Conservation (phyloP, 2,797 vertebrate species). For the Rhinoraja longicauda region DNA sequence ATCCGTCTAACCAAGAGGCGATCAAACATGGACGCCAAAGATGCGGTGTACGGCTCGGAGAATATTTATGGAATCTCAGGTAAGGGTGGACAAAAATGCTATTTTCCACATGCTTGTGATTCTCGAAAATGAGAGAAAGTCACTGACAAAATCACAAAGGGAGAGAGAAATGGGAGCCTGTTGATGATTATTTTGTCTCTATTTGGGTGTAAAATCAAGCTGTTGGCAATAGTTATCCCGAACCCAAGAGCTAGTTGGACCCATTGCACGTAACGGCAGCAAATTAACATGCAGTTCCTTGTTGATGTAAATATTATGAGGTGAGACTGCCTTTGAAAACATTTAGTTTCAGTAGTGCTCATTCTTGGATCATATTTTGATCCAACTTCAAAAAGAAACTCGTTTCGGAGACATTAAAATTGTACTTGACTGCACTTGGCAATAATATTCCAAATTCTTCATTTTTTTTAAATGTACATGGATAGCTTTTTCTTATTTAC, state of each 20-base stretch:
- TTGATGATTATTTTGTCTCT: background rate
- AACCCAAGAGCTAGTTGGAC: background rate
- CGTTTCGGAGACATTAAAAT: background rate
- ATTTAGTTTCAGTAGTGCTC: background rate
- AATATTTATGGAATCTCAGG: slow-evolving; percentile 73
- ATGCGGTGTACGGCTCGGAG: slow-evolving; percentile 55
- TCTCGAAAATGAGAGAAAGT: background rate
- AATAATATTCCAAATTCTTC: background rate
- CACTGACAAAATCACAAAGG: background rate
- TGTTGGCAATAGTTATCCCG: background rate
- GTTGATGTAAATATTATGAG: background rate
- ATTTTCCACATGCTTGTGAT: too few species aligned
- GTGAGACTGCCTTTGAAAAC: background rate
- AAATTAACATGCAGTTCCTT: background rate
- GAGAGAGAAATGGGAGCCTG: background rate
- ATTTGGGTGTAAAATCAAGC: background rate
- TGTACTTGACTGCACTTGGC: background rate
- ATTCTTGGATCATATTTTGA: background rate
- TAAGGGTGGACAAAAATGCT: slow-evolving; percentile 46
- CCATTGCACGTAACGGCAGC: background rate
- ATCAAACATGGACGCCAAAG: slow-evolving; percentile 49
- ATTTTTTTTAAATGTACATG: too few species aligned
- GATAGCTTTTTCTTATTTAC: too few species aligned
- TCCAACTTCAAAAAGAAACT: background rate
- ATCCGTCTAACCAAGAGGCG: slow-evolving; percentile 54